These are phyloP conservation scores for Ailurus styani DNA, from an alignment of 2,113 vertebrate species.

Conservation along the genomic window DNA sequence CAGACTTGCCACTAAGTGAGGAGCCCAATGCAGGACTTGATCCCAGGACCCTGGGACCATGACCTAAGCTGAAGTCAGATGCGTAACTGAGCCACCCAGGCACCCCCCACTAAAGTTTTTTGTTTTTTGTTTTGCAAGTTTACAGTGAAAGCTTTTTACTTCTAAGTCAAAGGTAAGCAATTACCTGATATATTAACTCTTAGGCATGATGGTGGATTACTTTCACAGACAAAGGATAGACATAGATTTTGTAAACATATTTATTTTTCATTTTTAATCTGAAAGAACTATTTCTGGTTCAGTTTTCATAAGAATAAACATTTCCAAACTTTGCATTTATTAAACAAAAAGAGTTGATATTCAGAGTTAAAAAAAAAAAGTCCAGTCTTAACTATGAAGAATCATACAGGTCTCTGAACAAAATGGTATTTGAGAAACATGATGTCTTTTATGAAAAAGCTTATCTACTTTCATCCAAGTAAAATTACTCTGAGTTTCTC, in stretches of 20 bases:
- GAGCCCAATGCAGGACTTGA: not conserved
- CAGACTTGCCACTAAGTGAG: not conserved
- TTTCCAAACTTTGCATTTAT: conserved; percentile 27
- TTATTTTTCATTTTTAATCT: conserved; percentile 66
- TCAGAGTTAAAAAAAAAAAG: not conserved
- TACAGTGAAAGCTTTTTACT: conserved; percentile 70
- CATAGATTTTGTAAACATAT: conserved; percentile 70
- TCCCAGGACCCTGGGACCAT: not conserved
- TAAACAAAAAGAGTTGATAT: not conserved
- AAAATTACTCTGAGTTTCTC: not conserved
- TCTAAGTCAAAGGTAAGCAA: conserved; percentile 71
- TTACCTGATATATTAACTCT: conserved; percentile 72
- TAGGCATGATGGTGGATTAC: conserved; percentile 70
- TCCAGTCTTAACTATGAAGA: not conserved
- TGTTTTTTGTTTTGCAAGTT: not conserved
- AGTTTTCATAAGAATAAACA: conserved; percentile 56
- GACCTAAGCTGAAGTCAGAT: not conserved
- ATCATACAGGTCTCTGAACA: not conserved
- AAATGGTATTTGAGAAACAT: not conserved
- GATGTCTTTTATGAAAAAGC: not conserved
- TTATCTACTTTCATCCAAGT: not conserved
- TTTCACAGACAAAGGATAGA: conserved; percentile 74
- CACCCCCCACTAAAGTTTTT: conserved; percentile 6
- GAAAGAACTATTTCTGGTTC: conserved; percentile 60
- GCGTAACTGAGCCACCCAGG: not conserved